phyloP scores from a whole-genome alignment of 1,140 invertebrate species.

The Microplitis mediator region DNA sequence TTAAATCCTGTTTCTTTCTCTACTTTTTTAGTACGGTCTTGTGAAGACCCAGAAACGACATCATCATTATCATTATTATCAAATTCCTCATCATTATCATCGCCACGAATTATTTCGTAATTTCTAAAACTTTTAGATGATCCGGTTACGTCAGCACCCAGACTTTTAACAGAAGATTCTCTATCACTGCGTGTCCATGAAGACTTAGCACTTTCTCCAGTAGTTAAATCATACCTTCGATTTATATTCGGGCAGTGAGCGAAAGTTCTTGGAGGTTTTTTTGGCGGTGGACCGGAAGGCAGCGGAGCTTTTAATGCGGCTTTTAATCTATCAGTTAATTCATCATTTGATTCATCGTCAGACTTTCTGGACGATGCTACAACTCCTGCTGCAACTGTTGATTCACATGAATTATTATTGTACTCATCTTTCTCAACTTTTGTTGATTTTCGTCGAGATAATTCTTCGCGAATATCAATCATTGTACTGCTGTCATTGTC shows the following conservation, averaged over 20 bases:
- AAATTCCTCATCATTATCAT: neutral
- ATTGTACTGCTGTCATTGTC: constrained; percentile 31
- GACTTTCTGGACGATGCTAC: constrained; percentile 1
- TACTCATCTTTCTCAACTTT: neutral
- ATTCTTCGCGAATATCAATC: constrained; percentile 35
- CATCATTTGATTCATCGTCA: constrained; percentile 32
- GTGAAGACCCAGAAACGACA: no score
- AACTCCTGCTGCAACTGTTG: neutral
- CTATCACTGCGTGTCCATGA: neutral
- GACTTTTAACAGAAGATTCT: neutral
- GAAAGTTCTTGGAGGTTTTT: constrained; percentile 75
- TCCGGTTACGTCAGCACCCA: neutral
- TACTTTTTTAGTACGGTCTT: neutral
- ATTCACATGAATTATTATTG: constrained; percentile 24
- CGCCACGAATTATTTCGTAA: neutral
- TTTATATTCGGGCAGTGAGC: constrained; percentile 52
- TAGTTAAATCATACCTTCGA: constrained; percentile 2
- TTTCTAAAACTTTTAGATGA: neutral
- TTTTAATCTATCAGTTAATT: constrained; percentile 66
- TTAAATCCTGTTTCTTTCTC: neutral
- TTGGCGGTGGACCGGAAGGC: constrained; percentile 70
- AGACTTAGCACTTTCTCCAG: neutral
- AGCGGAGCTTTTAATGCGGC: constrained; percentile 68
- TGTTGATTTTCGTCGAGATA: constrained; percentile 30
- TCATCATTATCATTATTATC: neutral